Percentiles rank a stretch among this genome's conserved stretches.
These are phyloP conservation scores for Aphyosemion australe DNA, from an alignment of 2,113 vertebrate genomes.

Conservation along the genomic window DNA sequence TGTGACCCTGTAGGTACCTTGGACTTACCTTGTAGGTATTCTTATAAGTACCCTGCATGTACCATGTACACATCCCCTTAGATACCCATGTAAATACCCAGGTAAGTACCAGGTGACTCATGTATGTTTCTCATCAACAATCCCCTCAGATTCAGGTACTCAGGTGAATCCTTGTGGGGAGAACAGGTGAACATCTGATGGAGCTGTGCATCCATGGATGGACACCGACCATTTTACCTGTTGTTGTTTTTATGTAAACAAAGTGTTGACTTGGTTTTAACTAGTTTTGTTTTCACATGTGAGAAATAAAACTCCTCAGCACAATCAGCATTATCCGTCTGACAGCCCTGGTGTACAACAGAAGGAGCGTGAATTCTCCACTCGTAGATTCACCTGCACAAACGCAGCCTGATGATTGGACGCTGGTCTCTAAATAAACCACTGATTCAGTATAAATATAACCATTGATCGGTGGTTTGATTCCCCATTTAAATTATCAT, in stretches of 20 bases:
- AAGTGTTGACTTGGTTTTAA: not conserved
- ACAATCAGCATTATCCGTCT: conserved; percentile 7
- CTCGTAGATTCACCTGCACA: conserved; percentile 21
- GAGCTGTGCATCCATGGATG: no score
- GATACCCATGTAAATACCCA: no score
- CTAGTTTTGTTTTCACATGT: not conserved
- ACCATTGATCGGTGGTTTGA: conserved; percentile 80
- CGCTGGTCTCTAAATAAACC: conserved; percentile 66
- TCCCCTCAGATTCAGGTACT: no score
- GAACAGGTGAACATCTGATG: no score
- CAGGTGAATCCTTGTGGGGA: no score
- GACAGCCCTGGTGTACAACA: conserved; percentile 22
- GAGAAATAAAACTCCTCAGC: conserved; percentile 9
- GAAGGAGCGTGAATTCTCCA: conserved; percentile 5
- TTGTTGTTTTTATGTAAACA: not conserved
- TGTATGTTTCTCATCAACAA: no score
- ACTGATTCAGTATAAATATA: conserved; percentile 75
- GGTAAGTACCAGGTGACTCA: no score
- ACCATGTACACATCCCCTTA: no score
- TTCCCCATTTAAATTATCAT: conserved; percentile 80
- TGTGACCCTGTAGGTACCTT: no score
- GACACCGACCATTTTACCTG: no score
- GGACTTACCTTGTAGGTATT: no score
- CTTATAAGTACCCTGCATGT: no score
- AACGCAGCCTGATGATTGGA: conserved; percentile 65